A percentile compares a stretch with the other conserved stretches of the same genome.
Evolutionary conservation across 2,888 invertebrate genomes (phyloP).

Genomic region (Acronicta leporina): DNA sequence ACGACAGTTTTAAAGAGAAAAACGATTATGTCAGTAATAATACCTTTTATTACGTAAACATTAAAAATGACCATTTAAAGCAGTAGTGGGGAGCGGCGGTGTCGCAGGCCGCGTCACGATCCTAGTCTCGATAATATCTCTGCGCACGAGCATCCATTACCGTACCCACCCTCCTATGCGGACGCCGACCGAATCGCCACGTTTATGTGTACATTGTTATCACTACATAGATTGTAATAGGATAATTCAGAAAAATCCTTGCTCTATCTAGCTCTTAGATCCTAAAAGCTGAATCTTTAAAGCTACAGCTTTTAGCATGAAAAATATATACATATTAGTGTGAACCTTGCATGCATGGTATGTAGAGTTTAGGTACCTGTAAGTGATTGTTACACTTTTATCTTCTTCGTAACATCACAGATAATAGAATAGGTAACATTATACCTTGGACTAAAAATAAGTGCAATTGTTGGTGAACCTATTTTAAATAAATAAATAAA

Average conservation of each 20-base stretch:
- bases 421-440: too few relatives aligned
- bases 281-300: background rate
- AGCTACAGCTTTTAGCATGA: too few relatives aligned
- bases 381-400: too few relatives aligned
- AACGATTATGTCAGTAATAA: constrained; percentile 29
- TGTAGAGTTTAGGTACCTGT: too few relatives aligned
- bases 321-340: too few relatives aligned
- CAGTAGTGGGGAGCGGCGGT: constrained; percentile 49
- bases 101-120: constrained; percentile 68
- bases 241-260: constrained; percentile 17
- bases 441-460: too few relatives aligned
- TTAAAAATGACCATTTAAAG: constrained; percentile 53
- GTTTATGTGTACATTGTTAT: constrained; percentile 60
- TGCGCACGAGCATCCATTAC: constrained; percentile 68
- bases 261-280: too few relatives aligned
- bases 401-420: too few relatives aligned
- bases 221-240: constrained; percentile 42
- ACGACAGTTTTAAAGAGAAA: background rate
- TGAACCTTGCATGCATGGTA: too few relatives aligned
- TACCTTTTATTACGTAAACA: constrained; percentile 57
- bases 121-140: constrained; percentile 67
- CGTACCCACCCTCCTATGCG: constrained; percentile 57
- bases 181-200: constrained; percentile 54
- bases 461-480: too few relatives aligned
- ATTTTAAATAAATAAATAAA: too few relatives aligned